Base-by-base conservation (phyloP, 2,888 invertebrate species). In the Amphipyra tragopoginis region DNA sequence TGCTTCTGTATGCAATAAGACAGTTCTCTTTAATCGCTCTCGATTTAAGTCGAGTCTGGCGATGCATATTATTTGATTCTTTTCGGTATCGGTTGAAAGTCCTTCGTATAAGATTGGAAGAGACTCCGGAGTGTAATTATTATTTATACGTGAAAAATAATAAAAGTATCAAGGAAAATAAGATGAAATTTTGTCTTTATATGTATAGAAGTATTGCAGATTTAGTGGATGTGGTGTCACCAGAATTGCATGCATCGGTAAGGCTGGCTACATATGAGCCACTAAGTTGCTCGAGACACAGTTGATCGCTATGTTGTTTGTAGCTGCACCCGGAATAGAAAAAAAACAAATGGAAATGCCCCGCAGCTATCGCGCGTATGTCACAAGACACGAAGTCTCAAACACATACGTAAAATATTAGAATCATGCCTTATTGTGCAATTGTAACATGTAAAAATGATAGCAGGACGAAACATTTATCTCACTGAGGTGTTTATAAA, bases 1-100 rank as follows among this genome's bases (percentile, higher is more conserved):
- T 89, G 0, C 0, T 14, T 9, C 57, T 85, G 1, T 93, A 84
- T 58, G 10, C 84, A 0, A 64, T 93, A 0, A 87, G 86, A 50
- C 80, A 87, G 29, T 79, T 88, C n/a, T 86, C 89, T 0, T 79
- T 90, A 1, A 65, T 91, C 5, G 87, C 90, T 11, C 81, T 94
- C 10, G 93, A 94, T 77, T 68, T 91, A 3, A 91, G 87, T 72
- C 79, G 93, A 63, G 88, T 91, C 0, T 93, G 93, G 93, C 81
- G 94, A 40, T 91, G 88, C 57, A 73, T 88, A 11, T 38, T 93
- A 11, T 88, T 91, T 44, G 89, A 93, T 67, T 77, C 85, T 8
- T 75, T 93, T 13, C 82, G 92, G 29, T 87, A 86, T 67, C 85
- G 94, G 38, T 79, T 94, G 33, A 87, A 83, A 50, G 70, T 89